Conservation (phyloP, 2,888 invertebrate species). For the Cremastobaeus sp. region DNA sequence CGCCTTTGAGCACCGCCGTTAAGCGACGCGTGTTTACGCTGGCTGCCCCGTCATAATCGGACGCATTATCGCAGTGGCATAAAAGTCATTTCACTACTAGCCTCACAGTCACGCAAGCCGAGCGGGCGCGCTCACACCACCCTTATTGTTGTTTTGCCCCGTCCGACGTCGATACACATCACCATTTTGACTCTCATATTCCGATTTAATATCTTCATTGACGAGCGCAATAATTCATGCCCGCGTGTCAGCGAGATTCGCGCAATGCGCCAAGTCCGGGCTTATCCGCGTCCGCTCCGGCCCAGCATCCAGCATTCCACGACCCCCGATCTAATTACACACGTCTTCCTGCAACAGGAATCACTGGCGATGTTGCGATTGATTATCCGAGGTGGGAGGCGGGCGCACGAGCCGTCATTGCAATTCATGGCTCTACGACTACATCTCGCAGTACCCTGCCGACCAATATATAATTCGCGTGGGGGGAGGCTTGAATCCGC, state of each 20-base stretch:
- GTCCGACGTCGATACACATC: constrained; percentile 44
- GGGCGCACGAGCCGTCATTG: constrained; percentile 76
- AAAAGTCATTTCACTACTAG: too few relatives aligned
- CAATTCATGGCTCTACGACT: constrained; percentile 77
- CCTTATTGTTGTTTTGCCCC: constrained; percentile 10
- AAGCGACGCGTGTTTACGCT: not conserved
- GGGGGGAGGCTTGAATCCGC: constrained; percentile 72
- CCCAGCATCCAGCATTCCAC: constrained; percentile 19
- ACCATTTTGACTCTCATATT: constrained; percentile 46
- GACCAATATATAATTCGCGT: constrained; percentile 75
- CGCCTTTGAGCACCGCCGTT: not conserved
- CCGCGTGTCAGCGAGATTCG: constrained; percentile 24
- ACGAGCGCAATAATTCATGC: constrained; percentile 40
- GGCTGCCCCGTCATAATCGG: not conserved
- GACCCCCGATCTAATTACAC: constrained; percentile 23
- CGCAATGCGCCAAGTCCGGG: constrained; percentile 3
- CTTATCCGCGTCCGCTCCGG: not conserved
- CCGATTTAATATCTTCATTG: constrained; percentile 40
- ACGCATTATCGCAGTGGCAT: too few relatives aligned
- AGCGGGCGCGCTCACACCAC: constrained; percentile 24
- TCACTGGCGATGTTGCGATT: constrained; percentile 76
- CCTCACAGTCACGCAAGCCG: constrained; percentile 19
- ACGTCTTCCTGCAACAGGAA: constrained; percentile 53
- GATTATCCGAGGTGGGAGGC: constrained; percentile 76
- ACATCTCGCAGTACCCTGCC: constrained; percentile 73